Conservation (phyloP, 1,140 invertebrate species). For the Thaumetopoea pityocampa region DNA sequence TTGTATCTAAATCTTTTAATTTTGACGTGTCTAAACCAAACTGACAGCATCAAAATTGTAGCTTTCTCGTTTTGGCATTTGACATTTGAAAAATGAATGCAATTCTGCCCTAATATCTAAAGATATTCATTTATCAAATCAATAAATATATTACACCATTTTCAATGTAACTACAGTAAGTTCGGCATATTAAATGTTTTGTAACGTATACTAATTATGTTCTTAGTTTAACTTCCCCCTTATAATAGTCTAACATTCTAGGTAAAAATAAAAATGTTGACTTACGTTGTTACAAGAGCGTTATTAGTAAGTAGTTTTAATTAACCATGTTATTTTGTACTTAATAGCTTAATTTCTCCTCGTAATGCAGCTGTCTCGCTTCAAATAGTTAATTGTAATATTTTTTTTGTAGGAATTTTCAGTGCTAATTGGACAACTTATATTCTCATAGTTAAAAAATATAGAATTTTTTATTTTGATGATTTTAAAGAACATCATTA, state of each 20-base stretch:
- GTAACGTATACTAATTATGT: conserved; percentile 10
- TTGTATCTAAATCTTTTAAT: too few species aligned
- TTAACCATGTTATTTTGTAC: conserved; percentile 6
- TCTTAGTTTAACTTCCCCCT: conserved; percentile 8
- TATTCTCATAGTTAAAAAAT: too few species aligned
- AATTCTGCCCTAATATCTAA: too few species aligned
- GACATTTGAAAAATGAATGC: too few species aligned
- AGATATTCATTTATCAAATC: too few species aligned
- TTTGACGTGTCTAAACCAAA: too few species aligned
- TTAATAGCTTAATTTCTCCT: conserved; percentile 16
- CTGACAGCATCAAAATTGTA: too few species aligned
- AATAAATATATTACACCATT: too few species aligned
- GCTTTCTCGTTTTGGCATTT: too few species aligned
- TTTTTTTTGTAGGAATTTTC: conserved; percentile 5
- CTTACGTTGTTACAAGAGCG: conserved; percentile 9
- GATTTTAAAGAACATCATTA: too few species aligned
- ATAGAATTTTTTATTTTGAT: too few species aligned
- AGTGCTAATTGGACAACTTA: conserved; percentile 5
- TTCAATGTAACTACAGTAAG: not conserved
- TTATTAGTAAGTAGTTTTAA: conserved; percentile 12
- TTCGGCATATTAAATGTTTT: not conserved
- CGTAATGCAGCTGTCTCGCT: not conserved
- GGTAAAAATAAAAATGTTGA: conserved; percentile 13
- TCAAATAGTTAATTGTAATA: conserved; percentile 6
- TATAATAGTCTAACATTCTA: conserved; percentile 8